Base-by-base conservation (phyloP, 1,140 invertebrate genomes). In the Oreohelix idahoensis region DNA sequence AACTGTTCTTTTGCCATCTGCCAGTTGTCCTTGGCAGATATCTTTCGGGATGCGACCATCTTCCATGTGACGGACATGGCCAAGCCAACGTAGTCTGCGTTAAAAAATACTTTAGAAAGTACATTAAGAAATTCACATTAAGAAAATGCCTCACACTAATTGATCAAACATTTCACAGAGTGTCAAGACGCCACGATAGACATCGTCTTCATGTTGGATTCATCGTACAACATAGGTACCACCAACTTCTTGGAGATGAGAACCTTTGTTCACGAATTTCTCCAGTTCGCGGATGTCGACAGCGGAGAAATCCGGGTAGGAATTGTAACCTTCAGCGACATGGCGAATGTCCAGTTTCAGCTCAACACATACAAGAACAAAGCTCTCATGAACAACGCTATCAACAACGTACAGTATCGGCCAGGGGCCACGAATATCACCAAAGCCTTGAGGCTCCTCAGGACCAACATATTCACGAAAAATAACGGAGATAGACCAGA, bases 401-500 rank as follows among this genome's bases (percentile, higher is more conserved):
- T 88, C 42, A 83, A 87, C 71, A 73, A 83, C 32, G 71, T 89
- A 39, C 78, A 81, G 36, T 88, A 88, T 70, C 42, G 71, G 20
- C 53, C 58, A 23, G 86, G 88, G 45, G 81, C 83, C 20, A 84
- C 83, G 23, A 88, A 87, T 71, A 84, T 82, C 0, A 83, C 77
- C 13, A 83, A 77, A 20, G 88, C 83, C 32, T 58, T 88, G 29
- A 76, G 83, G 4, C 69, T 51, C 17, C 79, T 88, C 13, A 75
- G 82, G 32, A 42, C 35, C 0, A n/a, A 81, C 0, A 85, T 88
- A 81, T 89, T 86, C 53, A 86, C 76, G 58, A 45, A 58, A 20
- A 32, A 5, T 0, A 86, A 86, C 51, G 88, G 88, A 23, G 88
- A 89, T 53, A 75, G 88, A 42, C 75, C 84, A 11, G 81, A 84